A percentile compares a stretch with the other conserved stretches of the same genome.
These are phyloP conservation scores for Eulemur rubriventer DNA, from an alignment of 2,797 vertebrate genomes.

Conservation along the genomic window DNA sequence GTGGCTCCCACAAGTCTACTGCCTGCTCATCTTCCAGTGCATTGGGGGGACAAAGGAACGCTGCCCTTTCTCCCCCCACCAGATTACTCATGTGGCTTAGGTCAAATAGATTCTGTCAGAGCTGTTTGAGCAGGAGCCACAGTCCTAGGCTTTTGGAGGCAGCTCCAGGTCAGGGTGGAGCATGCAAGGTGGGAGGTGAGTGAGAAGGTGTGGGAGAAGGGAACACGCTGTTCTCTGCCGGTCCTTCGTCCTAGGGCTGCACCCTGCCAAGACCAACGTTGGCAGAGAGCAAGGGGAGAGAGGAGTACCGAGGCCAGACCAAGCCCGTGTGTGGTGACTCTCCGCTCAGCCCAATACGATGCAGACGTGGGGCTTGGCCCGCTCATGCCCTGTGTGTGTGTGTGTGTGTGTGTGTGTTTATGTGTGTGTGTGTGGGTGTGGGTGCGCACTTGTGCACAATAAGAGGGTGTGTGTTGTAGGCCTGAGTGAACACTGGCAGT, in stretches of 20 bases:
- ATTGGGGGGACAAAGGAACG: not conserved
- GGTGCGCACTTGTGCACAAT: accelerated
- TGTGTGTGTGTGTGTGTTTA: not conserved
- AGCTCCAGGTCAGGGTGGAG: not conserved
- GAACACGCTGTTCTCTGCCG: constrained; percentile 9
- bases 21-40: not conserved
- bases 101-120: not conserved
- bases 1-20: not conserved
- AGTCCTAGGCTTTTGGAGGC: not conserved
- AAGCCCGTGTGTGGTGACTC: not conserved
- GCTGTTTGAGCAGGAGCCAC: not conserved
- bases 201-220: constrained; percentile 47
- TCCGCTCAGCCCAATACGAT: not conserved
- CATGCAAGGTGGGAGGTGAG: not conserved
- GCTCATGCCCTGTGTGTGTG: not conserved
- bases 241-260: constrained; percentile 46
- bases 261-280: constrained; percentile 76
- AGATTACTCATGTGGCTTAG: not conserved
- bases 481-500: not conserved
- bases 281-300: constrained; percentile 41
- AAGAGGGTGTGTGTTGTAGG: not conserved
- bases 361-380: not conserved
- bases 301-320: not conserved
- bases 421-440: not conserved
- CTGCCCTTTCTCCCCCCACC: not conserved